These are phyloP conservation scores for Diuraphis noxia DNA, from an alignment of 1,140 invertebrate species.

Conservation along the genomic window DNA sequence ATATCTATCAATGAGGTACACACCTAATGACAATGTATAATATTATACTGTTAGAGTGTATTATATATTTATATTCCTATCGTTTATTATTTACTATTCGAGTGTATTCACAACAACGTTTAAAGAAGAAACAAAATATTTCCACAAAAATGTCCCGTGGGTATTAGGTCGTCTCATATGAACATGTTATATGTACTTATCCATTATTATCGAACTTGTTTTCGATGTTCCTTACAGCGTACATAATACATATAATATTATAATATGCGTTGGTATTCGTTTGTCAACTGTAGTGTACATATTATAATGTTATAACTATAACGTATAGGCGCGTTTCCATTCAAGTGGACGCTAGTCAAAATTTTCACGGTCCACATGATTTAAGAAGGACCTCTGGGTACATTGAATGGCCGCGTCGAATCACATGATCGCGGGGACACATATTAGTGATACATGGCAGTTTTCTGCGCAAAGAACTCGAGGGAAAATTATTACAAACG, in stretches of 20 bases:
- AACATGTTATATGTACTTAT: background rate
- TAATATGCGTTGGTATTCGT: background rate
- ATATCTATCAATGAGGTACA: too few species aligned
- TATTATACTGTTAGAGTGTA: background rate
- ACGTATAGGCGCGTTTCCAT: background rate
- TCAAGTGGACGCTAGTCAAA: conserved; percentile 21
- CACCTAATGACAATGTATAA: background rate
- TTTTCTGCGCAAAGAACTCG: background rate
- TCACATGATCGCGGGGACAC: conserved; percentile 20
- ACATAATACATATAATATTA: too few species aligned
- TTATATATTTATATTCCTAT: background rate
- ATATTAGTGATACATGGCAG: conserved; percentile 16
- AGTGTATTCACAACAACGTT: background rate
- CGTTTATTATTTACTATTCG: background rate
- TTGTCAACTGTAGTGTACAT: background rate
- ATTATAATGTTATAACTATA: background rate
- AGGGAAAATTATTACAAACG: conserved; percentile 46
- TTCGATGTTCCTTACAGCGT: background rate
- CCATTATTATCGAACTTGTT: background rate
- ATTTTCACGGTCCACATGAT: conserved; percentile 32
- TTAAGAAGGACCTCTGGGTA: background rate
- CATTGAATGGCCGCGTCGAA: background rate
- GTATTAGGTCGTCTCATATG: too few species aligned
- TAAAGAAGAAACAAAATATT: conserved; percentile 10
- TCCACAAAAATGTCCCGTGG: background rate